phyloP scores from a whole-genome alignment of 2,888 invertebrate genomes.

The Caenorhabditis becei region DNA sequence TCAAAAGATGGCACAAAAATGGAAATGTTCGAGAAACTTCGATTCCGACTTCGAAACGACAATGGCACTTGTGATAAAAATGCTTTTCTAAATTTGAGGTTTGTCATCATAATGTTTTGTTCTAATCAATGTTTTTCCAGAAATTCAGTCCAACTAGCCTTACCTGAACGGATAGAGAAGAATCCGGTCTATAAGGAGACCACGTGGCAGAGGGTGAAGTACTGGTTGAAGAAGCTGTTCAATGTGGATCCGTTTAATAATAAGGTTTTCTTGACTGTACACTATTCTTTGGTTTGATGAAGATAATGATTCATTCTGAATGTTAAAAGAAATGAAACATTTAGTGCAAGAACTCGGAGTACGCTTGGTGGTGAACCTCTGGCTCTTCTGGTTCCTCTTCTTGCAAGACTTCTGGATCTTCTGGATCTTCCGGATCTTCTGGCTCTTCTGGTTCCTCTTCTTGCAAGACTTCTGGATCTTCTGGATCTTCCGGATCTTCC shows the following conservation, averaged over 20 bases:
- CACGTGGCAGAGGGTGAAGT: neutral
- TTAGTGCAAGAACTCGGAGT: too few relatives aligned
- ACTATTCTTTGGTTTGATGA: neutral
- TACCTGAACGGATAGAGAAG: neutral
- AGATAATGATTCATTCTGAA: too few relatives aligned
- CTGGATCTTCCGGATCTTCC: too few relatives aligned
- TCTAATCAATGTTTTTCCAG: neutral
- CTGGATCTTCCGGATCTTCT: too few relatives aligned
- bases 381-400: too few relatives aligned
- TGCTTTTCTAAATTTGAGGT: neutral
- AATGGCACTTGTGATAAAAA: neutral
- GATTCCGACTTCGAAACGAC: neutral
- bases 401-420: too few relatives aligned
- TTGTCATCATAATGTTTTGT: too few relatives aligned
- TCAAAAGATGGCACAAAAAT: neutral
- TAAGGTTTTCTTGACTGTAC: neutral
- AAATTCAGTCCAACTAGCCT: neutral
- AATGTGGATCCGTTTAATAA: constrained; percentile 9
- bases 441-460: too few relatives aligned
- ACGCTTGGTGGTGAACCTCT: too few relatives aligned
- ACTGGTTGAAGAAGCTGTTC: neutral
- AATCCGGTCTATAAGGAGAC: neutral
- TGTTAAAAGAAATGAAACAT: too few relatives aligned
- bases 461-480: too few relatives aligned
- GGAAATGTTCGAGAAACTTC: neutral